Evolutionary conservation across 2,113 vertebrate species (phyloP), one percentile per base, ranked within the genome.

Genomic region (Alces alces): DNA sequence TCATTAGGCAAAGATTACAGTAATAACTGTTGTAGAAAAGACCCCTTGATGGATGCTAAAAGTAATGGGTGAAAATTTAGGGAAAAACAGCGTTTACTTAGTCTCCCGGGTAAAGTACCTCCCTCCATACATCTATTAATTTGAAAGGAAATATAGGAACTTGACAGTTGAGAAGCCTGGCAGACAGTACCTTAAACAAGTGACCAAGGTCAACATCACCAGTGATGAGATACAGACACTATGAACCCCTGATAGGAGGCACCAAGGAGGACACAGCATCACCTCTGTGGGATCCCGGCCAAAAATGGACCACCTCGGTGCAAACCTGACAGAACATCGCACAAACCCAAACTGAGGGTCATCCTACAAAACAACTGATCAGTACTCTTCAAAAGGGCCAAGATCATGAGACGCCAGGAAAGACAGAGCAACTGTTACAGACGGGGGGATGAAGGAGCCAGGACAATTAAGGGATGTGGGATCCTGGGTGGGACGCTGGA

Each of bases 391-490:
- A 13, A 1, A 17, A 21, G 19, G 7, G 27, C 16, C 21, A 1
- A 16, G 5, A 1, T n/a, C 80, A 21, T 13, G 28, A 25, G 12
- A n/a, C 9, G 2, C n/a, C 8, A 50, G 33, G 45, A n/a, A n/a
- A 30, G 57, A 19, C 15, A 1, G 11, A 78, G 57, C 28, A 47
- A 6, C 19, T 39, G 80, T 13, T 19, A 13, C 33, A 13, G 25
- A 33, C 0, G 11, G 45, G 33, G 28, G 28, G 36, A 28, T 3
- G 0, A 3, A 50, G 57, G 21, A 50, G 36, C 8, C 30, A 0
- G 0, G 27, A 2, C 4, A 5, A 3, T 9, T 2, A 23, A 39
- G 54, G 47, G 9, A 36, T 0, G 3, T 0, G 19, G 79, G 39
- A 3, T 3, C 36, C 83, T 8, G 5, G 16, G 23, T 3, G 33